These are phyloP conservation scores for Melipona bicolor DNA, from an alignment of 2,888 invertebrate species.

Conservation along the genomic window DNA sequence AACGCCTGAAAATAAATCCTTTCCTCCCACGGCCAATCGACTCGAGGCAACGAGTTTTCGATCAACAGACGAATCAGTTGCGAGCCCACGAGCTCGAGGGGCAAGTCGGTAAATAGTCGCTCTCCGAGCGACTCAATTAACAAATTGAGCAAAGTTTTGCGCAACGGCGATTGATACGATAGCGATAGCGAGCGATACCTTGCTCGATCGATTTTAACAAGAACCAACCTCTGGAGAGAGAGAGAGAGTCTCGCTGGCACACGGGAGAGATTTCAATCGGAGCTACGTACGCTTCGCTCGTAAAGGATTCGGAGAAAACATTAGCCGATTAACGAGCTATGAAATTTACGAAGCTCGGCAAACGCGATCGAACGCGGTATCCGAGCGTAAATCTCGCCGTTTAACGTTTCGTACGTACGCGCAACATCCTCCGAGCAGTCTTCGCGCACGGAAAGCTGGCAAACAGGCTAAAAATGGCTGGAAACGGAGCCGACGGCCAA, in stretches of 20 bases:
- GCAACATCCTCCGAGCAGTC: slow-evolving; percentile 9
- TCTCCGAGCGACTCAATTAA: not conserved
- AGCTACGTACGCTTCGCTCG: not conserved
- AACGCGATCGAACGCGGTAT: not conserved
- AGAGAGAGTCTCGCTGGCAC: not conserved
- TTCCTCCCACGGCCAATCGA: too few relatives aligned
- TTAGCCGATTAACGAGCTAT: slow-evolving; percentile 12
- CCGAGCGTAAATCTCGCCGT: not conserved
- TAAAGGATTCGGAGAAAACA: not conserved
- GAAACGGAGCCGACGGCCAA: slow-evolving; percentile 12
- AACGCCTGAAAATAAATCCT: too few relatives aligned
- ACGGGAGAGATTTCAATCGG: slow-evolving; percentile 7
- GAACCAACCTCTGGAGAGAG: not conserved
- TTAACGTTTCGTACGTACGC: not conserved
- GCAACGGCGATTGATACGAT: not conserved
- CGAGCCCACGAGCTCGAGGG: too few relatives aligned
- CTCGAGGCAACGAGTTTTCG: too few relatives aligned
- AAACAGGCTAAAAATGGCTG: slow-evolving; percentile 3
- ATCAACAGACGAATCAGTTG: too few relatives aligned
- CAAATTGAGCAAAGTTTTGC: not conserved
- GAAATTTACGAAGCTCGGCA: slow-evolving; percentile 6
- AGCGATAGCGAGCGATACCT: too few relatives aligned
- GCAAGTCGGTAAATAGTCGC: not conserved
- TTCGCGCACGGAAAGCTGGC: not conserved
- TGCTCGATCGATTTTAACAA: not conserved